These are phyloP conservation scores for Cynopterus brachyotis DNA, from an alignment of 2,113 vertebrate genomes.

Conservation along the genomic window DNA sequence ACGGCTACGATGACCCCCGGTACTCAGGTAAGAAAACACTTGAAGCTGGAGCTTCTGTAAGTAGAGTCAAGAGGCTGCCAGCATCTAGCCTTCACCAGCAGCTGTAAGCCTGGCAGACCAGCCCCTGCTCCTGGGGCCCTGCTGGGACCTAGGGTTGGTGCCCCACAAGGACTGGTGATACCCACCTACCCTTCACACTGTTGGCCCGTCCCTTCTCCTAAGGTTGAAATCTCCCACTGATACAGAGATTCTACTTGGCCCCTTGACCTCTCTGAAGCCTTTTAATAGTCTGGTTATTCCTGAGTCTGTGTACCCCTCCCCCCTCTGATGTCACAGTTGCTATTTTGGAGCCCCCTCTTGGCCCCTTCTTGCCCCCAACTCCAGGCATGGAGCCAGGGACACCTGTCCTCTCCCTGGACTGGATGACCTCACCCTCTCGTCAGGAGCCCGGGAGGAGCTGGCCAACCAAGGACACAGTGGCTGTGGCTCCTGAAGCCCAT, in stretches of 20 bases:
- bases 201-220: background rate
- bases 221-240: conserved; percentile 15
- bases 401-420: conserved; percentile 73
- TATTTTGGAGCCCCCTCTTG: conserved; percentile 71
- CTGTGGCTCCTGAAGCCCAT: background rate
- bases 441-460: conserved; percentile 37
- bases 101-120: background rate
- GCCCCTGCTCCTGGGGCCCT: background rate
- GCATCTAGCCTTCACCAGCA: background rate
- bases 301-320: conserved; percentile 58
- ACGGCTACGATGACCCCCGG: background rate
- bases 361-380: conserved; percentile 69
- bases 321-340: conserved; percentile 71
- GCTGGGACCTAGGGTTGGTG: background rate
- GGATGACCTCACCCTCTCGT: conserved; percentile 69
- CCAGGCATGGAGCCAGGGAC: conserved; percentile 73
- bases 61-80: background rate
- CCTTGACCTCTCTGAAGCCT: conserved; percentile 69
- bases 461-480: conserved; percentile 64
- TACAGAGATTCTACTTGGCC: conserved; percentile 60
- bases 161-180: background rate
- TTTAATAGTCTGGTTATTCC: conserved; percentile 78
- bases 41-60: background rate
- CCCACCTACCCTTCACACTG: background rate
- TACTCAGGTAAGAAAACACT: background rate